Base-by-base conservation (phyloP, 1,140 invertebrate genomes). In the Drosophila lowei region DNA sequence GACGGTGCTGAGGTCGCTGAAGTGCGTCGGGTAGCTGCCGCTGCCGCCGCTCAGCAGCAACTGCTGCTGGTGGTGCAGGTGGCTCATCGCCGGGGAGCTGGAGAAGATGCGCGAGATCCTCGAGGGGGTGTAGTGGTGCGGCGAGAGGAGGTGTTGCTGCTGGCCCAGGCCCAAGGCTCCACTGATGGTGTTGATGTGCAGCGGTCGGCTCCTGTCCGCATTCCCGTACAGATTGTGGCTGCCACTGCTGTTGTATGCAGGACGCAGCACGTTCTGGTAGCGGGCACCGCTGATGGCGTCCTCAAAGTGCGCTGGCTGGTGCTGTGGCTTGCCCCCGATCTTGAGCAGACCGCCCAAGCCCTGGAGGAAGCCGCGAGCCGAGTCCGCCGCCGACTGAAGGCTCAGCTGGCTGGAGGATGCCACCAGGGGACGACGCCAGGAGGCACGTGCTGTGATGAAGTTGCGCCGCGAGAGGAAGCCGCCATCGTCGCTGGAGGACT, bases 1-100 rank as follows among this genome's bases (percentile, higher is more conserved):
- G n/a, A 97, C 96, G 8, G 96, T 97, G 92, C 96, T 97, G 66
- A 97, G 93, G 91, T 97, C 96, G 85, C 95, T 96, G 79, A 96
- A 95, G 94, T 64, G 95, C 91, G 28, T 76, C 25, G 95, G 95
- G 49, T 95, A 92, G 28, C 72, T 47, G 8, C 47, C 47, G 18
- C 61, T 61, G 6, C 55, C 60, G 42, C 44, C 54, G 21, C 59
- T 53, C 9, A 70, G 60, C 0, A 76, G 53, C 0, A 49, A 49
- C 38, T 25, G 94, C 94, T 62, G 57, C 43, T 90, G 55, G n/a
- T 59, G 55, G 38, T 59, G 54, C 15, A 59, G 58, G 2, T 80
- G 79, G 11, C 93, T 59, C 72, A 93, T 89, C 74, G 93, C 90
- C 6, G 95, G 95, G 48, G 95, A 95, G 68, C 95, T 95, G 18